A percentile compares a stretch with the other conserved stretches of the same genome.
phyloP scores from a whole-genome alignment of 2,797 vertebrate genomes.

The Ctenosaura bakeri region DNA sequence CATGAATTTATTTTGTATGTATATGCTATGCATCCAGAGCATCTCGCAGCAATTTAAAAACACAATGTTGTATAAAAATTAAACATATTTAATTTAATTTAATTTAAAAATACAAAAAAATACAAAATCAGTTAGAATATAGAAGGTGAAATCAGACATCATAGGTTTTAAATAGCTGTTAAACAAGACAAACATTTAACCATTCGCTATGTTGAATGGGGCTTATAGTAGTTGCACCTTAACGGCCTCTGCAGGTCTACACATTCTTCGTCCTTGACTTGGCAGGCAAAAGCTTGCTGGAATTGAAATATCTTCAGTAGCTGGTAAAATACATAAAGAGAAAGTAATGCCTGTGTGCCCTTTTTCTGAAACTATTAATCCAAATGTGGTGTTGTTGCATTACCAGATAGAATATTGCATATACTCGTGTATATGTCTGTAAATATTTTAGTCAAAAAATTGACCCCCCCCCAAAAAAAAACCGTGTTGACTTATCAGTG shows the following conservation, averaged over 20 bases:
- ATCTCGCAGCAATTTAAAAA: not conserved
- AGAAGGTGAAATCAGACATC: not conserved
- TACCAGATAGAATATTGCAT: no score
- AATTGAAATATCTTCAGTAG: not conserved
- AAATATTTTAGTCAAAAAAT: no score
- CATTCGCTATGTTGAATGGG: not conserved
- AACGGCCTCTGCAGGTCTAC: not conserved
- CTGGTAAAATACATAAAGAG: not conserved
- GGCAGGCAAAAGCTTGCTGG: not conserved
- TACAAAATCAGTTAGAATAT: not conserved
- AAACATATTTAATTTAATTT: not conserved
- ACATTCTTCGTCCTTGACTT: not conserved
- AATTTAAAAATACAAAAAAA: not conserved
- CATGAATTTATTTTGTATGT: constrained; percentile 32
- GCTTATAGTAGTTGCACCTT: not conserved
- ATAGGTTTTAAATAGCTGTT: not conserved
- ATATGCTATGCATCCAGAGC: not conserved
- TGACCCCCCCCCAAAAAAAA: no score
- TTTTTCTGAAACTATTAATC: no score
- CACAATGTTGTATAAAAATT: not conserved
- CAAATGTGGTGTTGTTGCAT: no score
- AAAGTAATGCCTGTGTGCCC: no score
- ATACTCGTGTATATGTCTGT: no score
- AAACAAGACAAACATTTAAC: not conserved
- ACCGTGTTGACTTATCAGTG: no score